These are phyloP conservation scores for Drosophila pachea DNA, from an alignment of 1,140 invertebrate species.

Conservation along the genomic window DNA sequence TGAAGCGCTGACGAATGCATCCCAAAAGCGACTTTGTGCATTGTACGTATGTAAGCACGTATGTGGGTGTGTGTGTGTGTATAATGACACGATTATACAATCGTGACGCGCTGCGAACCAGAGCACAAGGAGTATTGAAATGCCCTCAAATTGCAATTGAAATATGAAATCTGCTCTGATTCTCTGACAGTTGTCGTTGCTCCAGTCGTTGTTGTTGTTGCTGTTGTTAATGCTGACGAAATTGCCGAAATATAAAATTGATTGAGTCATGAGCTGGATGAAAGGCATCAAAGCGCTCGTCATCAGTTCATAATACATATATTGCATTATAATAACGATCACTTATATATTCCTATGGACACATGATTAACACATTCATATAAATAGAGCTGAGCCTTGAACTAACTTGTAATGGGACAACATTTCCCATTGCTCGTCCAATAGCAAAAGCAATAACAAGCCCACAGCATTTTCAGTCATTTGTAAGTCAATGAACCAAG, in stretches of 20 bases:
- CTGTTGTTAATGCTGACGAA: slow-evolving; percentile 1
- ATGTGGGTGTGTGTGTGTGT: not conserved
- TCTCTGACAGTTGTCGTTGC: not conserved
- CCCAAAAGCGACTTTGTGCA: slow-evolving; percentile 27
- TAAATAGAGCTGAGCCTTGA: not conserved
- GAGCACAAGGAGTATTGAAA: slow-evolving; percentile 45
- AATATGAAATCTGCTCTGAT: slow-evolving; percentile 13
- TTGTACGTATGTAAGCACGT: slow-evolving; percentile 23
- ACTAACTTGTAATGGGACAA: not conserved
- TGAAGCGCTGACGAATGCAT: slow-evolving; percentile 69
- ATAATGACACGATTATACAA: slow-evolving; percentile 61
- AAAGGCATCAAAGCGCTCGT: not conserved
- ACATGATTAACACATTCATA: not conserved
- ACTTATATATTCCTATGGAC: no score
- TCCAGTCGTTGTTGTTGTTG: not conserved
- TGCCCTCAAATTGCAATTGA: slow-evolving; percentile 22
- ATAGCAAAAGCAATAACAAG: slow-evolving; percentile 4
- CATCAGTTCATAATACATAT: not conserved
- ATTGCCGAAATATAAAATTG: slow-evolving; percentile 3
- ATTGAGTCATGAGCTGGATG: slow-evolving; percentile 13
- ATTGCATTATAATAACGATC: no score
- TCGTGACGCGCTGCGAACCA: slow-evolving; percentile 52
- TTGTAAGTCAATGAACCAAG: slow-evolving; percentile 72
- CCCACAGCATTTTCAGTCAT: slow-evolving; percentile 34
- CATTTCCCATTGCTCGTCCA: slow-evolving; percentile 11